A percentile compares a stretch with the other conserved stretches of the same genome.
Evolutionary conservation across 2,888 invertebrate genomes (phyloP).

Genomic region (Euplexia lucipara): DNA sequence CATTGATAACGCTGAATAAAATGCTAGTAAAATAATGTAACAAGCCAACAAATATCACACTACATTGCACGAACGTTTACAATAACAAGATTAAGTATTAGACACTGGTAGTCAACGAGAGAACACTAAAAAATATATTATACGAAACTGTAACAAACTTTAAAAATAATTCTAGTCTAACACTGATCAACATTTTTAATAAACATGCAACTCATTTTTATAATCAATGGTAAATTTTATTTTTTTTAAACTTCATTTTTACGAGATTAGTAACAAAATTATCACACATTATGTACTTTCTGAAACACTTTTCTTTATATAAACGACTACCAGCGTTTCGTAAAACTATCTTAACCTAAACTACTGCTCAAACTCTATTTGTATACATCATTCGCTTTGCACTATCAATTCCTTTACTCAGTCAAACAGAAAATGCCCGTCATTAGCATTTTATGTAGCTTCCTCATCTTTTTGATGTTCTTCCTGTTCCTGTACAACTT

Average conservation of each 20-base stretch:
- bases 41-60: slow-evolving; percentile 58
- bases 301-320: neutral
- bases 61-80: slow-evolving; percentile 57
- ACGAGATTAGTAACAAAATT: too few relatives aligned
- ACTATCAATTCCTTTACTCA: slow-evolving; percentile 61
- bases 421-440: slow-evolving; percentile 49
- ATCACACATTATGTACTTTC: neutral
- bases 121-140: neutral
- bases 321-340: slow-evolving; percentile 51
- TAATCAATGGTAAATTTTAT: neutral
- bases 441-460: slow-evolving; percentile 35
- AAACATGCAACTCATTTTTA: neutral
- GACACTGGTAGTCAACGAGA: slow-evolving; percentile 41
- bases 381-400: slow-evolving; percentile 55
- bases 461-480: slow-evolving; percentile 25
- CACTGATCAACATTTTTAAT: neutral
- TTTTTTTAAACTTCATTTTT: too few relatives aligned
- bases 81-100: slow-evolving; percentile 22
- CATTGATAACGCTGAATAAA: slow-evolving; percentile 52
- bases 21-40: slow-evolving; percentile 35
- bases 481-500: slow-evolving; percentile 20
- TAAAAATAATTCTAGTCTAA: neutral
- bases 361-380: slow-evolving; percentile 48
- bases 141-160: neutral
- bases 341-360: slow-evolving; percentile 48